Evolutionary conservation across 2,797 vertebrate species (phyloP).

Genomic region (Labeo calbasu): DNA sequence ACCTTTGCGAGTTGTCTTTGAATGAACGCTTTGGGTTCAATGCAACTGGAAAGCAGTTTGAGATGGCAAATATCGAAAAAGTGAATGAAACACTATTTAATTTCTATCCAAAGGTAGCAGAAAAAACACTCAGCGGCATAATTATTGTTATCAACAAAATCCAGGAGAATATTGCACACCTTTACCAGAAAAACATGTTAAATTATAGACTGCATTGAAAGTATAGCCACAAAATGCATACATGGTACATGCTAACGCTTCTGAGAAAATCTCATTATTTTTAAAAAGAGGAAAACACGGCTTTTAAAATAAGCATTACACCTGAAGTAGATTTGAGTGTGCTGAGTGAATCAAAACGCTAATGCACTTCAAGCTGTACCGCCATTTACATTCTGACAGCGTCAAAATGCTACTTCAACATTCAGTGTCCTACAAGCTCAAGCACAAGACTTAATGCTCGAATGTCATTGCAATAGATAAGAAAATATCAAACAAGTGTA

Average conservation of each 20-base stretch:
- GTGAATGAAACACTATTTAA: background rate
- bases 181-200: background rate
- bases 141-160: background rate
- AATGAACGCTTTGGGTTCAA: background rate
- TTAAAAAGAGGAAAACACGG: background rate
- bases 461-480: background rate
- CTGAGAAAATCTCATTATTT: conserved; percentile 12
- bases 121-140: background rate
- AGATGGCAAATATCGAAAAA: background rate
- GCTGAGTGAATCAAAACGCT: conserved; percentile 11
- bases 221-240: background rate
- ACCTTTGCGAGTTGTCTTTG: conserved; percentile 10
- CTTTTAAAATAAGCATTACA: background rate
- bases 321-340: background rate
- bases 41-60: background rate
- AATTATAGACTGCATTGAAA: background rate
- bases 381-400: background rate
- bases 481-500: background rate
- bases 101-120: background rate
- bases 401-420: background rate
- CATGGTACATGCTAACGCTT: background rate
- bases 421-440: background rate
- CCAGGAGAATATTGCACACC: background rate
- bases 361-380: background rate
- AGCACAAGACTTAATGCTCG: background rate